Evolutionary conservation across 2,113 vertebrate genomes (phyloP).

Genomic region (Callopanchax toddi): DNA sequence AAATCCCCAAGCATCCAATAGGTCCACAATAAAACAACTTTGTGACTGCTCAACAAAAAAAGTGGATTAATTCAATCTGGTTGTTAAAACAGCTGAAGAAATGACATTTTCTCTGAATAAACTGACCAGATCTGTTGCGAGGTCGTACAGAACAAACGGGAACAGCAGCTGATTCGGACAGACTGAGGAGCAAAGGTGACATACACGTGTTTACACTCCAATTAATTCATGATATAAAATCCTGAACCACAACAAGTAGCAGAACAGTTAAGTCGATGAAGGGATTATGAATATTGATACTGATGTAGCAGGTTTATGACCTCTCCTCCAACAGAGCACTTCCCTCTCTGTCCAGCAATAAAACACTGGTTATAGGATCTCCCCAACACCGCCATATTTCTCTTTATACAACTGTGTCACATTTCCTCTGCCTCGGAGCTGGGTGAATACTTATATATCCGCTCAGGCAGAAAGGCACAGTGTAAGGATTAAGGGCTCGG

Average conservation of each 20-base stretch:
- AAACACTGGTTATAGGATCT: conserved; percentile 67
- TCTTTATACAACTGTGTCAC: conserved; percentile 71
- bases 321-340: conserved; percentile 46
- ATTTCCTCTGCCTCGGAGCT: conserved; percentile 56
- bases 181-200: conserved; percentile 13
- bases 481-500: conserved; percentile 70
- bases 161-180: conserved; percentile 30
- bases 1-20: conserved; percentile 39
- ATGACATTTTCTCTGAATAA: conserved; percentile 22
- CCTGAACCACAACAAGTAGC: conserved; percentile 49
- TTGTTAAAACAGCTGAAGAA: conserved; percentile 53
- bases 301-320: conserved; percentile 62
- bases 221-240: conserved; percentile 47
- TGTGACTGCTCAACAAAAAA: conserved; percentile 37
- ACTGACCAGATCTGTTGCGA: conserved; percentile 17
- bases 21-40: conserved; percentile 48
- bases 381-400: conserved; percentile 68
- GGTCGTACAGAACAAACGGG: conserved; percentile 20
- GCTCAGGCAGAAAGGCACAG: conserved; percentile 58
- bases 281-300: conserved; percentile 60
- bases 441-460: conserved; percentile 65
- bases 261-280: conserved; percentile 70
- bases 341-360: conserved; percentile 57
- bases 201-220: conserved; percentile 17
- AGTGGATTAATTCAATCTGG: conserved; percentile 55